Percentiles rank a stretch among this genome's conserved stretches.
Evolutionary conservation across 1,140 invertebrate species (phyloP).

Genomic region (Belonocnema kinseyi): DNA sequence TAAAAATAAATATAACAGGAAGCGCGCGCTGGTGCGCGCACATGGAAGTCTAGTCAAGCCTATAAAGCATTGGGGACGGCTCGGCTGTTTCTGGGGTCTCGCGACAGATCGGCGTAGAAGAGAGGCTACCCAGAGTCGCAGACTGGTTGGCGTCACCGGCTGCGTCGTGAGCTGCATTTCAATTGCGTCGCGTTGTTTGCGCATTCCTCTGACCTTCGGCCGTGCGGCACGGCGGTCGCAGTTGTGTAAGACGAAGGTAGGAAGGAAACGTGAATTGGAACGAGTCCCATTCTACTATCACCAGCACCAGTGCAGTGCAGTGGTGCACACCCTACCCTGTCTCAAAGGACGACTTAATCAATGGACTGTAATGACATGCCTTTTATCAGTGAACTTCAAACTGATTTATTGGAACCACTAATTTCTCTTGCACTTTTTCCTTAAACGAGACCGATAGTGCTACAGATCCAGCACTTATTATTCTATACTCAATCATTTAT

Average conservation of each 20-base stretch:
- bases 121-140: conserved; percentile 42
- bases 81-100: not conserved
- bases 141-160: conserved; percentile 65
- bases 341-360: not conserved
- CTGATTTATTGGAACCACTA: too few species aligned
- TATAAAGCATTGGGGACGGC: not conserved
- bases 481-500: too few species aligned
- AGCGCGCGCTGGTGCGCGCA: too few species aligned
- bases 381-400: too few species aligned
- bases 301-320: not conserved
- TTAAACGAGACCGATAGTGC: too few species aligned
- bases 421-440: too few species aligned
- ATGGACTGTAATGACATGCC: not conserved
- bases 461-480: too few species aligned
- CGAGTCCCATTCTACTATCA: conserved; percentile 27
- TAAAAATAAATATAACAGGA: too few species aligned
- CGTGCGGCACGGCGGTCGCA: not conserved
- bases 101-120: not conserved
- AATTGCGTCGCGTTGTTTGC: conserved; percentile 34
- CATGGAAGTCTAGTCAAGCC: too few species aligned
- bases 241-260: conserved; percentile 32
- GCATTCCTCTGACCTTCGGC: conserved; percentile 31
- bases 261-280: conserved; percentile 22
- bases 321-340: not conserved
- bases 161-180: conserved; percentile 55